A percentile compares a stretch with the other conserved stretches of the same genome.
Evolutionary conservation across 2,888 invertebrate genomes (phyloP).

Genomic region (Blastobasis adustella): DNA sequence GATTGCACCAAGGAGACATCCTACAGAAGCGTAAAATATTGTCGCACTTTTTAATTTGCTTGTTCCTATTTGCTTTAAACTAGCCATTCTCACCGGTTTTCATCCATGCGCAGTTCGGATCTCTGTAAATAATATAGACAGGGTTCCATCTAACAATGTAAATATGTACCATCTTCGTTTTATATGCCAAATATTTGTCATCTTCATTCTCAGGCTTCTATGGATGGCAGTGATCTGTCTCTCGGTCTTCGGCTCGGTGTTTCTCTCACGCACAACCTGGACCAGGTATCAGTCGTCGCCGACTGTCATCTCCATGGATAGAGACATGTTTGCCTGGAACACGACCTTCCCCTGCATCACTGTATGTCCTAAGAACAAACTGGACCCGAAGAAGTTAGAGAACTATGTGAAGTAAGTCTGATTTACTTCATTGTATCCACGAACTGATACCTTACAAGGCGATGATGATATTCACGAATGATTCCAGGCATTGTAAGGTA

Average conservation of each 20-base stretch:
- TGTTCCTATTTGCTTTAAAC: neutral
- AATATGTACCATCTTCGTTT: no score
- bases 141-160: no score
- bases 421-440: neutral
- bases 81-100: no score
- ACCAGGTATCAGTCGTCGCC: conserved; percentile 80
- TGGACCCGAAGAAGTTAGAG: conserved; percentile 71
- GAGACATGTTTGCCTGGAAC: conserved; percentile 82
- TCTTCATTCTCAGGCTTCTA: conserved; percentile 51
- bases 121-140: no score
- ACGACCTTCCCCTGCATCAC: conserved; percentile 81
- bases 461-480: neutral
- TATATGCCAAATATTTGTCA: no score
- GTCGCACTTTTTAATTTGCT: conserved; percentile 14
- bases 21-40: conserved; percentile 53
- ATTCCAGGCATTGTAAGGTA: no score
- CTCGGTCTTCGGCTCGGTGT: conserved; percentile 71
- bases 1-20: conserved; percentile 54
- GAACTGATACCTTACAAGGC: neutral
- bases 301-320: conserved; percentile 83
- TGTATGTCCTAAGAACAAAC: conserved; percentile 76
- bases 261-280: conserved; percentile 77
- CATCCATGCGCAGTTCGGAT: no score
- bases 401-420: conserved; percentile 64
- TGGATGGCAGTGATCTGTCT: conserved; percentile 72